Base-by-base conservation (phyloP, 64 coral and sea anemone genomes). In the Actinia equina region DNA sequence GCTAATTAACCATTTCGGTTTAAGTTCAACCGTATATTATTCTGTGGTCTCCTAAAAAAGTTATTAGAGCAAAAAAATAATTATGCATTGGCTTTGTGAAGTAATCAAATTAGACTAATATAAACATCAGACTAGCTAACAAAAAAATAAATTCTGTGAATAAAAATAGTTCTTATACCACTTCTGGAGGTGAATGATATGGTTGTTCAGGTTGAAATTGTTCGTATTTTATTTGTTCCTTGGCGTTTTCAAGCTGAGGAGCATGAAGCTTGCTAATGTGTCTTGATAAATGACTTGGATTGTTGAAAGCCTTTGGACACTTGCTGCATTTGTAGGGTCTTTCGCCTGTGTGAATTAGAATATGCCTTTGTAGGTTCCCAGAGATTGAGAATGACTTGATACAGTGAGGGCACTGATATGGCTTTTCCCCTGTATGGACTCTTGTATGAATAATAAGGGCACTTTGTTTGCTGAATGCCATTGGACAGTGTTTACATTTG, bases 401-500 rank as follows among this genome's bases (percentile, higher is more conserved):
- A 84, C 96, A 98, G 22, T 98, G 87, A 65, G 93, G 80, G 55
- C 96, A 98, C 17, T 94, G 84, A 77, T 98, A 98, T 76, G 96
- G 96, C 76, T 98, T 98, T 58, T 98, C 96, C 1, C 96, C 96
- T 2, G 93, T 98, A 84, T 98, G 96, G 23, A 98, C 96, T 52
- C 96, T 78, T n/a, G 93, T 94, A 46, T 98, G 96, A 85, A 98
- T 98, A 77, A 98, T 91, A 67, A 98, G 91, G 1, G 96, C 96
- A 62, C 96, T 98, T 69, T 98, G 96, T n/a, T 98, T 98, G 57
- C 96, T 98, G 88, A 98, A 98, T 23, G 93, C 96, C 91, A 94
- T 94, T 77, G 88, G 88, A 71, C 96, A 98, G 59, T 95, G 90
- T 58, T 82, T 87, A 26, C 96, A 98, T 69, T 98, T 98, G 77